Evolutionary conservation across 2,113 vertebrate species (phyloP).

Genomic region (Toxotes chatareus): DNA sequence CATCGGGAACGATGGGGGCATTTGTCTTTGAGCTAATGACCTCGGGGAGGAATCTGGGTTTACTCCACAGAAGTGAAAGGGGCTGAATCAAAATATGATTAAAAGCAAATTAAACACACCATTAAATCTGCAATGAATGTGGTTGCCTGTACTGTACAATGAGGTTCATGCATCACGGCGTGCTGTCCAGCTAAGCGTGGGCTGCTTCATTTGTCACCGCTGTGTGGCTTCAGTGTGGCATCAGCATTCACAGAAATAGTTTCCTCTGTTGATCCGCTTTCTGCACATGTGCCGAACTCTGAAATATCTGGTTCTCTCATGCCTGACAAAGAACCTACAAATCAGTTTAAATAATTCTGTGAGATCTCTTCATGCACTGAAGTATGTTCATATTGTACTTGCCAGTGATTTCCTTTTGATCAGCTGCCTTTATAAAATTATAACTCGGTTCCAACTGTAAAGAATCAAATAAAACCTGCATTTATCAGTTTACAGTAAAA

Average conservation of each 20-base stretch:
- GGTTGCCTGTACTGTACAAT: constrained; percentile 47
- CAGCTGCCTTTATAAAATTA: not conserved
- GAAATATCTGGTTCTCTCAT: not conserved
- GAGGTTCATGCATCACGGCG: constrained; percentile 63
- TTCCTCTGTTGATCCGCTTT: constrained; percentile 6
- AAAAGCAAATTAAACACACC: constrained; percentile 73
- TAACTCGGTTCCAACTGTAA: not conserved
- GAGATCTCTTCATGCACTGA: constrained; percentile 16
- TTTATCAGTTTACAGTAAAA: constrained; percentile 30
- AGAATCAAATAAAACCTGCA: constrained; percentile 5
- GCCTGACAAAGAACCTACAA: not conserved
- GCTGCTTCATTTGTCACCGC: constrained; percentile 52
- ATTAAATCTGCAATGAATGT: constrained; percentile 66
- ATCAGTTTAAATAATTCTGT: constrained; percentile 26
- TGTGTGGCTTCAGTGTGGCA: constrained; percentile 2
- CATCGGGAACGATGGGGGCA: constrained; percentile 27
- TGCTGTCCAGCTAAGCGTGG: constrained; percentile 43
- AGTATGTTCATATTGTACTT: constrained; percentile 15
- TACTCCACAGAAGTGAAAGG: constrained; percentile 46
- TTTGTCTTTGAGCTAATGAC: constrained; percentile 53
- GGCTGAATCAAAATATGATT: constrained; percentile 62
- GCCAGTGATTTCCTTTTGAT: constrained; percentile 32
- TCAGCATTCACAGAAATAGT: constrained; percentile 20
- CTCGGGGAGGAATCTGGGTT: constrained; percentile 40
- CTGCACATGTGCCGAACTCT: not conserved